Conservation (phyloP, 1,140 invertebrate genomes). For the Oscheius sp. region DNA sequence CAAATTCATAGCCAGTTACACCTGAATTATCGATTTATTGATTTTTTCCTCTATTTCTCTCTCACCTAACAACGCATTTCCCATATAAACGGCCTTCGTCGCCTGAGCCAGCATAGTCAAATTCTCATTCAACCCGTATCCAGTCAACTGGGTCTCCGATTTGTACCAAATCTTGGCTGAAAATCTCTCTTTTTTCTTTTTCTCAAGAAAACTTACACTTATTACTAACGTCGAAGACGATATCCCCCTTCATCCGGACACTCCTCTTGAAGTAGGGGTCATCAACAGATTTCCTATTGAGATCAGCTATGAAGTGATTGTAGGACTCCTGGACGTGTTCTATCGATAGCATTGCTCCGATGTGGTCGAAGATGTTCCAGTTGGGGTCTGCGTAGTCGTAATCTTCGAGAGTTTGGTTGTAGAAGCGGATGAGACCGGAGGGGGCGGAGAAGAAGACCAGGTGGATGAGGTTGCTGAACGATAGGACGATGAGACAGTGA, state of each 20-base stretch:
- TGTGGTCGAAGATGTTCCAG: constrained; percentile 28
- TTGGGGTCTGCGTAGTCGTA: constrained; percentile 49
- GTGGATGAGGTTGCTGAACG: constrained; percentile 51
- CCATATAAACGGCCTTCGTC: constrained; percentile 53
- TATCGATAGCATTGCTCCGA: constrained; percentile 17
- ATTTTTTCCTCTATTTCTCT: too few species aligned
- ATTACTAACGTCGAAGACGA: constrained; percentile 56
- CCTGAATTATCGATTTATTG: too few species aligned
- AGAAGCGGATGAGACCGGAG: constrained; percentile 57
- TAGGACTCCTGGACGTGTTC: constrained; percentile 30
- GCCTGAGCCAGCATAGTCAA: constrained; percentile 49
- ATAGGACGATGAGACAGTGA: background rate
- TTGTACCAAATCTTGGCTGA: constrained; percentile 59
- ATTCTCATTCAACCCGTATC: constrained; percentile 56
- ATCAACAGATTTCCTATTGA: constrained; percentile 9
- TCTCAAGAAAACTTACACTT: constrained; percentile 43
- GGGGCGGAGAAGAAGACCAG: constrained; percentile 57
- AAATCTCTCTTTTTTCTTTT: constrained; percentile 9
- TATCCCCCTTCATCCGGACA: constrained; percentile 53
- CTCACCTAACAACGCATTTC: constrained; percentile 53
- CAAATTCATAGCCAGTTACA: constrained; percentile 55
- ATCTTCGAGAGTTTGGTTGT: constrained; percentile 52
- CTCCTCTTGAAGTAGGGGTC: constrained; percentile 51
- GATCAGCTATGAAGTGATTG: constrained; percentile 3
- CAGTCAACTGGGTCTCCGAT: constrained; percentile 34